These are phyloP conservation scores for Smittia aterrima DNA, from an alignment of 2,888 invertebrate species.

Conservation along the genomic window DNA sequence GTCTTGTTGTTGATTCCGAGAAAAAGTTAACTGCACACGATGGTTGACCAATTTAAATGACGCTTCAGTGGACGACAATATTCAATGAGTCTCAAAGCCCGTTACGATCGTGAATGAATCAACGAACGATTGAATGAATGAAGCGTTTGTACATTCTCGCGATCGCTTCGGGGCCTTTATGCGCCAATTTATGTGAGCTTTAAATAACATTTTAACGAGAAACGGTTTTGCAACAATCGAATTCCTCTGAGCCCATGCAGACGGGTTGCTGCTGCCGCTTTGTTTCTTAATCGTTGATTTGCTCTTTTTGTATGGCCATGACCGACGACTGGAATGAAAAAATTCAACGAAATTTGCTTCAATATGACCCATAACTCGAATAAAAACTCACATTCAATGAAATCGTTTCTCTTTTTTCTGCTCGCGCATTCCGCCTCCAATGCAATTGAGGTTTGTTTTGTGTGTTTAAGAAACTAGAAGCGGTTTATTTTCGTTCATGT, in stretches of 20 bases:
- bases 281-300: not conserved
- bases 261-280: not conserved
- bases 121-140: not conserved
- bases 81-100: not conserved
- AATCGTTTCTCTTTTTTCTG: not conserved
- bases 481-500: not conserved
- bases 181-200: not conserved
- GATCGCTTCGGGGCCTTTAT: not conserved
- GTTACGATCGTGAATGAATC: not conserved
- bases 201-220: not conserved
- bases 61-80: not conserved
- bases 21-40: conserved; percentile 7
- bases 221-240: not conserved
- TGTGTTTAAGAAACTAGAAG: not conserved
- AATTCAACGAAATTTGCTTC: not conserved
- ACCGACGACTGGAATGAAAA: not conserved
- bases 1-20: not conserved
- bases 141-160: not conserved
- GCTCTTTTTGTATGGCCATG: not conserved
- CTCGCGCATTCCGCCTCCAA: not conserved
- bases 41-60: not conserved
- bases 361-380: not conserved
- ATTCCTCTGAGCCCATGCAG: not conserved
- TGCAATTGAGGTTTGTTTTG: not conserved
- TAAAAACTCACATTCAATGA: not conserved